Percentiles rank a stretch among this genome's conserved stretches.
Conservation (phyloP, 1,140 invertebrate genomes). For the Trichonephila inaurata region DNA sequence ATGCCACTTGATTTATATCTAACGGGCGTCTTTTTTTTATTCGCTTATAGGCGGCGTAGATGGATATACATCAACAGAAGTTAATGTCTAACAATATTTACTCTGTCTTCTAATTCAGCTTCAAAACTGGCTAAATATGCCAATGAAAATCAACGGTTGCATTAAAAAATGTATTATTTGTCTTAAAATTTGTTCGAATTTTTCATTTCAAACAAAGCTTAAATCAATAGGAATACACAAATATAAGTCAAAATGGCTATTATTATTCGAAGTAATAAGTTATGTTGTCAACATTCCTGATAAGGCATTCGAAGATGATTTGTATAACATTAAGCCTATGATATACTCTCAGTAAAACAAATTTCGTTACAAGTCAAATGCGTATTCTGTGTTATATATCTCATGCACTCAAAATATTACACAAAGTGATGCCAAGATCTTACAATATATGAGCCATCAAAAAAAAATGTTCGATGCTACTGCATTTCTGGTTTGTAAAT, state of each 20-base stretch:
- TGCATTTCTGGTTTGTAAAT: not conserved
- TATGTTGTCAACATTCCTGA: too few relatives aligned
- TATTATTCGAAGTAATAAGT: too few relatives aligned
- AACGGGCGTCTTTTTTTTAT: not conserved
- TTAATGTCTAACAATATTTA: constrained; percentile 7
- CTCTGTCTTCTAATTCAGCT: not conserved
- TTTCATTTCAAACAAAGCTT: too few relatives aligned
- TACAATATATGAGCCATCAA: not conserved
- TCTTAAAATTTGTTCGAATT: too few relatives aligned
- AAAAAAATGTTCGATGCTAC: not conserved
- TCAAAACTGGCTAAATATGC: not conserved
- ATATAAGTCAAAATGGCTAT: too few relatives aligned
- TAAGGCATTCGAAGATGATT: too few relatives aligned
- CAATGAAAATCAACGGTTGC: not conserved
- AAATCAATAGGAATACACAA: too few relatives aligned
- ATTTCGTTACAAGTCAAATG: too few relatives aligned
- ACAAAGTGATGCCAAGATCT: not conserved
- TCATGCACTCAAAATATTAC: not conserved
- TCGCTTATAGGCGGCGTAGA: not conserved
- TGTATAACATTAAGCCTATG: too few relatives aligned
- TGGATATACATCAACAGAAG: constrained; percentile 11
- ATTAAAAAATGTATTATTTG: not conserved
- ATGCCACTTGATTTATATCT: constrained; percentile 71
- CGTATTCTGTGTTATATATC: not conserved
- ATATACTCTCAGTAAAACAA: too few relatives aligned